Evolutionary conservation across 2,797 vertebrate species (phyloP).

Genomic region (Tauraco hartlaubi): DNA sequence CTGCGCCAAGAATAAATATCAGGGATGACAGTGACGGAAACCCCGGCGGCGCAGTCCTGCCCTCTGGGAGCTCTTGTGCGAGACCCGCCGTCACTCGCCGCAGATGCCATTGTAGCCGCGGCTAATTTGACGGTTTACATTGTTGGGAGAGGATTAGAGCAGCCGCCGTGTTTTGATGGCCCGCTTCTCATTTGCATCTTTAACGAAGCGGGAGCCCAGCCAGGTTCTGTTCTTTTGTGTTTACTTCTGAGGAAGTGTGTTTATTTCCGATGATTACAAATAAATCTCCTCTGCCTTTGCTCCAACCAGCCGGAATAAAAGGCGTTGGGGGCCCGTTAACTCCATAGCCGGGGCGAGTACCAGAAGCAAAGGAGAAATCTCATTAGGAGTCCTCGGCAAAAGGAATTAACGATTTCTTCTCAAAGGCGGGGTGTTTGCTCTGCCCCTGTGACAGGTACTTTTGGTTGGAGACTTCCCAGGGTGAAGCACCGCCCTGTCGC

Average conservation of each 20-base stretch:
- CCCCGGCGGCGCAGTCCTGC: background rate
- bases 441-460: background rate
- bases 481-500: background rate
- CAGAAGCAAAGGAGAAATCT: slow-evolving; percentile 59
- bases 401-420: slow-evolving; percentile 64
- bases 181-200: slow-evolving; percentile 80
- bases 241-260: slow-evolving; percentile 78
- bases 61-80: slow-evolving; percentile 20
- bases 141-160: slow-evolving; percentile 76
- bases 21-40: background rate
- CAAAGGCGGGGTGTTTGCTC: background rate
- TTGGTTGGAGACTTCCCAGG: background rate
- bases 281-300: slow-evolving; percentile 79
- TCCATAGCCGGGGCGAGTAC: background rate
- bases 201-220: slow-evolving; percentile 78
- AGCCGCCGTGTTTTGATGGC: slow-evolving; percentile 51
- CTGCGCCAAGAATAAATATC: background rate
- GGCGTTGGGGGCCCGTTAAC: slow-evolving; percentile 11
- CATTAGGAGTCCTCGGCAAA: slow-evolving; percentile 51
- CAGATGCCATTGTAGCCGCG: slow-evolving; percentile 54
- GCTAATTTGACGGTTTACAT: slow-evolving; percentile 67
- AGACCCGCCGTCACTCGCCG: background rate
- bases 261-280: slow-evolving; percentile 82
- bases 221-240: slow-evolving; percentile 82
- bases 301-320: slow-evolving; percentile 62